A percentile compares a stretch with the other conserved stretches of the same genome.
phyloP scores from a whole-genome alignment of 2,113 vertebrate genomes.

The Erythrocebus patas region DNA sequence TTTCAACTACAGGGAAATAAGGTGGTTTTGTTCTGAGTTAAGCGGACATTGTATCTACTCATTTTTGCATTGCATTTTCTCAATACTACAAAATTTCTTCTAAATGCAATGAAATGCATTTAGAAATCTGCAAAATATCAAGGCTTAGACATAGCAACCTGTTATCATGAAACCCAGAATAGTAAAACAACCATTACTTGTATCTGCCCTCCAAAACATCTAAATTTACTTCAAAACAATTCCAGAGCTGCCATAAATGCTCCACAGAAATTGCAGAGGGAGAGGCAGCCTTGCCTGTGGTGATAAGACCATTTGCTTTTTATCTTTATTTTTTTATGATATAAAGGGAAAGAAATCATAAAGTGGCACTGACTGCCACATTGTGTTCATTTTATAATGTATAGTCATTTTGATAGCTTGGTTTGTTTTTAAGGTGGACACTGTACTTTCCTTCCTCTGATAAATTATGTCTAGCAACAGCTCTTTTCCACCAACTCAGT shows the following conservation, averaged over 20 bases:
- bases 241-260: neutral
- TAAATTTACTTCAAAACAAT: neutral
- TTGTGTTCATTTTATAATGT: neutral
- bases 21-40: neutral
- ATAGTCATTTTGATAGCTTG: neutral
- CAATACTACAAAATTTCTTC: neutral
- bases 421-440: neutral
- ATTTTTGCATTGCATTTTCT: conserved; percentile 20
- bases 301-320: neutral
- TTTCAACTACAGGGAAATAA: neutral
- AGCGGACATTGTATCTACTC: neutral
- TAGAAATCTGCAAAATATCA: neutral
- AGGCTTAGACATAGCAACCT: neutral
- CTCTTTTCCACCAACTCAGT: neutral
- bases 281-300: neutral
- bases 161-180: neutral
- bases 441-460: neutral
- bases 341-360: neutral
- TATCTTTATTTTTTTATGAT: conserved; percentile 24
- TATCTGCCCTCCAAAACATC: neutral
- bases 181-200: neutral
- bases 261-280: neutral
- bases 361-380: neutral
- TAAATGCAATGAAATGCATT: neutral
- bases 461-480: neutral